Evolutionary conservation across 2,113 vertebrate species (phyloP), one percentile per base, ranked within the genome.

Genomic region (Callipepla squamata): DNA sequence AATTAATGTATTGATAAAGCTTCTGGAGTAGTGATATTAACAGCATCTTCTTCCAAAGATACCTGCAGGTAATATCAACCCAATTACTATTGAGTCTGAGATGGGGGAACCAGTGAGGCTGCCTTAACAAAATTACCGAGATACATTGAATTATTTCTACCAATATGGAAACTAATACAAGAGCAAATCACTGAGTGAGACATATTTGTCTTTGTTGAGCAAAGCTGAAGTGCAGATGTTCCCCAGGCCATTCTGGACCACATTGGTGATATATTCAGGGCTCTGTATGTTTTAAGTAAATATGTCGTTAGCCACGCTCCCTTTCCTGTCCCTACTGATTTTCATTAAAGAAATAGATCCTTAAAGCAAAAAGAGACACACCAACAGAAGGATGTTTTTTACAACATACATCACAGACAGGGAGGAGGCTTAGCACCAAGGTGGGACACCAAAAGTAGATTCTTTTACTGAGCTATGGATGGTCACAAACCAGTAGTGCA

Each of bases 1-100:
- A 94, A 94, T 95, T 94, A 95, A 95, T 48, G 53, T 78, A 84
- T 85, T 95, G 92, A 94, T 85, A 92, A 94, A 95, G 45, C 85
- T 90, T 90, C 65, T 72, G 28, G 48, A 91, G 30, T 44, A 90
- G 73, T 81, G 85, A 95, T 92, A 92, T 96, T 92, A 96, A 93
- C 92, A 95, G 73, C 69, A 81, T 66, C 88, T 87, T 82, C 67
- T 62, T 89, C 83, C 65, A 92, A 88, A 93, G 75, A 89, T 85
- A 95, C 89, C 94, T 92, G 87, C 81, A 92, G 94, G 84, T 95
- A 91, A 89, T 87, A 93, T 42, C 93, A 96, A 96, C 62, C 7
- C 81, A 92, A 90, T 97, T 93, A 95, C 84, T 83, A 95, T 91
- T 91, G 94, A 94, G 93, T 91, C 58, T 50, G 66, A 88, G 72